Conservation (phyloP, 2,113 vertebrate species). For the Carollia perspicillata region DNA sequence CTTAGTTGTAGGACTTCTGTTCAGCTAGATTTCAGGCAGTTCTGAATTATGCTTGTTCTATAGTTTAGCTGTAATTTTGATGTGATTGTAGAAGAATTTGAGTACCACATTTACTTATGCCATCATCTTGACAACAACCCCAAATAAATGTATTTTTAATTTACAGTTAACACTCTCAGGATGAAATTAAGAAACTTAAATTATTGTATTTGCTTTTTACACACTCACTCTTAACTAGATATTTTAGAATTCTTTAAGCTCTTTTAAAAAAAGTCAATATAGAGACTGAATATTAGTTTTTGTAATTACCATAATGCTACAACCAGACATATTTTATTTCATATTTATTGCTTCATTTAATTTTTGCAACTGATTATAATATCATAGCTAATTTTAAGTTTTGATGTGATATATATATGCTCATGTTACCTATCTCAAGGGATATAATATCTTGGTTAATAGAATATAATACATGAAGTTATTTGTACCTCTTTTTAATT, state of each 20-base stretch:
- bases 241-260: not conserved
- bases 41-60: too few species aligned
- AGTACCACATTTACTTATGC: too few species aligned
- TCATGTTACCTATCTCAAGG: not conserved
- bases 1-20: too few species aligned
- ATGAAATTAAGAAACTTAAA: not conserved
- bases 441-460: not conserved
- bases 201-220: not conserved
- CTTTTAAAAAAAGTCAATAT: not conserved
- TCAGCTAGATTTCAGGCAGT: too few species aligned
- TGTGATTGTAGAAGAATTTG: too few species aligned
- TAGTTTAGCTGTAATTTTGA: too few species aligned
- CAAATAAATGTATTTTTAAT: not conserved
- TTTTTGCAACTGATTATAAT: not conserved
- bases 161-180: not conserved
- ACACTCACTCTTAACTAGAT: not conserved
- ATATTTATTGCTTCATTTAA: not conserved
- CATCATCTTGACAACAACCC: too few species aligned
- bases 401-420: not conserved
- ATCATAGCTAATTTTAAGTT: not conserved
- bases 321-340: not conserved
- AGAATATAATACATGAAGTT: not conserved
- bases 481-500: not conserved
- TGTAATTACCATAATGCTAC: not conserved
- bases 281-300: not conserved